Percentiles rank a stretch among this genome's conserved stretches.
phyloP scores from a whole-genome alignment of 2,113 vertebrate genomes.

The Xiphophorus couchianus region DNA sequence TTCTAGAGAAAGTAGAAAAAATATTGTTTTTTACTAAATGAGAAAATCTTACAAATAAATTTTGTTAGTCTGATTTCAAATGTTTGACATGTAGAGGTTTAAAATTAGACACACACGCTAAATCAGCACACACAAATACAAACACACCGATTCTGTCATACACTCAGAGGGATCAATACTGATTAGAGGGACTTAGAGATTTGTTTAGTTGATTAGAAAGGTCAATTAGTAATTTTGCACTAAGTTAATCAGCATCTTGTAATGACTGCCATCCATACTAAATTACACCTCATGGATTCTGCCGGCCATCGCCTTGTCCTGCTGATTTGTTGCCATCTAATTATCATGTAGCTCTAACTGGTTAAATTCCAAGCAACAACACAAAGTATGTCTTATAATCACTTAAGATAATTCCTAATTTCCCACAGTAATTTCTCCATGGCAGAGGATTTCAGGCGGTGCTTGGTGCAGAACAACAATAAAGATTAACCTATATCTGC shows the following conservation, averaged over 20 bases:
- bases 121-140: conserved; percentile 28
- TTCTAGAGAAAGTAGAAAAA: background rate
- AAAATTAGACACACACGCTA: background rate
- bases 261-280: conserved; percentile 78
- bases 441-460: conserved; percentile 18
- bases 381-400: background rate
- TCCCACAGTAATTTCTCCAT: background rate
- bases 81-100: background rate
- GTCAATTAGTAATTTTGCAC: conserved; percentile 88
- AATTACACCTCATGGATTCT: conserved; percentile 80
- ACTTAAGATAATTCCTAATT: conserved; percentile 1
- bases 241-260: conserved; percentile 86
- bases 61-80: background rate
- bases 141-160: conserved; percentile 57
- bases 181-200: conserved; percentile 83
- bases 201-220: conserved; percentile 89
- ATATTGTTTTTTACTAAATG: background rate
- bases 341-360: conserved; percentile 57
- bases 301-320: conserved; percentile 56
- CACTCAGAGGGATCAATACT: conserved; percentile 79
- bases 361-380: conserved; percentile 29
- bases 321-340: conserved; percentile 72
- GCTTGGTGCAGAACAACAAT: conserved; percentile 42
- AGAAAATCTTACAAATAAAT: background rate
- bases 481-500: conserved; percentile 58